Percentiles rank a stretch among this genome's conserved stretches.
Evolutionary conservation across 2,888 invertebrate species (phyloP).

Genomic region (Unio pictorum): DNA sequence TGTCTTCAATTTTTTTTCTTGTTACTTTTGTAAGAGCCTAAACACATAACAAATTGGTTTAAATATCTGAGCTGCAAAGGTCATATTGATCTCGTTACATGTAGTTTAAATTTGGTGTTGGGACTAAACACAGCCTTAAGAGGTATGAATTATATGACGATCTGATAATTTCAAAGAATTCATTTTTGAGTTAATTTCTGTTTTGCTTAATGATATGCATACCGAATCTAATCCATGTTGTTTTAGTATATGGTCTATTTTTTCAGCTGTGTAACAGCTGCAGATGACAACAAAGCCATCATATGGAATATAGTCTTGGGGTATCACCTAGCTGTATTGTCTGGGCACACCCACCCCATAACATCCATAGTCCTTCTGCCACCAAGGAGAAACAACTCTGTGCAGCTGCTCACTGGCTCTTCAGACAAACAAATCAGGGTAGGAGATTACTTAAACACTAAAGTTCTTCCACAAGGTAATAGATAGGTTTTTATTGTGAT

Average conservation of each 20-base stretch:
- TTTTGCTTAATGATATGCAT: neutral
- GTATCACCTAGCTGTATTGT: constrained; percentile 45
- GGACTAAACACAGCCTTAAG: no score
- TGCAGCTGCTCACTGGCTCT: constrained; percentile 59
- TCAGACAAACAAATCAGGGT: constrained; percentile 66
- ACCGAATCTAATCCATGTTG: neutral
- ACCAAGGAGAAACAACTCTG: constrained; percentile 30
- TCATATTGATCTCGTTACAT: no score
- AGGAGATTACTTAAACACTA: neutral
- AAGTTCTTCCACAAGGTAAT: no score
- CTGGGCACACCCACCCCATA: constrained; percentile 61
- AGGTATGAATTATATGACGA: no score
- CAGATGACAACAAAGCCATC: constrained; percentile 60
- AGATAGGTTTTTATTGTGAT: no score
- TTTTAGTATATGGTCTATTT: neutral
- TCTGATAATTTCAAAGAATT: no score
- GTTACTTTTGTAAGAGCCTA: no score
- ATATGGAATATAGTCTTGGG: constrained; percentile 64
- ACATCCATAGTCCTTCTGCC: constrained; percentile 53
- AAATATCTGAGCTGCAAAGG: no score
- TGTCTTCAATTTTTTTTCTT: no score
- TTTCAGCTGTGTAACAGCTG: constrained; percentile 63
- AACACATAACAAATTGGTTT: no score
- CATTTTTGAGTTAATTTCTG: neutral
- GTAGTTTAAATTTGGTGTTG: no score